Evolutionary conservation across 1,140 invertebrate genomes (phyloP).

Genomic region (Drosophila repleta): DNA sequence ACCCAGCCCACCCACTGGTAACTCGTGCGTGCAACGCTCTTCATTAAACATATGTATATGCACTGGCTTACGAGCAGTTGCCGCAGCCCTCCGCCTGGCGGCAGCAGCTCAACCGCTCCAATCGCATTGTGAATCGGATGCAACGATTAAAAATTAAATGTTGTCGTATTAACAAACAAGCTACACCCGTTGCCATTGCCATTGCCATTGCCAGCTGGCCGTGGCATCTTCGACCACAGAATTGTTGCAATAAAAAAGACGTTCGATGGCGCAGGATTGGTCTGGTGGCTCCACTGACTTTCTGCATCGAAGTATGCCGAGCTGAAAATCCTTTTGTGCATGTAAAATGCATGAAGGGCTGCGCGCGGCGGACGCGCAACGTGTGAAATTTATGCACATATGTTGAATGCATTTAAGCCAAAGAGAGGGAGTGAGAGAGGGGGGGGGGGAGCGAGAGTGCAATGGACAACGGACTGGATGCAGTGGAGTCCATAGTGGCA

Average conservation of each 20-base stretch:
- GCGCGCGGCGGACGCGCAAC: constrained; percentile 51
- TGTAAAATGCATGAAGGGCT: constrained; percentile 69
- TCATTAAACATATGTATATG: constrained; percentile 77
- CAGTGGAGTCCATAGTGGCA: background rate
- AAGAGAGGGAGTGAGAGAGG: background rate
- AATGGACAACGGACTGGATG: background rate
- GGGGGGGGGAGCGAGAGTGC: background rate
- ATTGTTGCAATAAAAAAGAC: constrained; percentile 31
- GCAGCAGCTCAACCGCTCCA: constrained; percentile 19
- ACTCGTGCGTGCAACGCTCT: constrained; percentile 63
- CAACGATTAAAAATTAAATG: constrained; percentile 80
- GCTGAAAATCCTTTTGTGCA: constrained; percentile 71
- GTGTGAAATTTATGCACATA: constrained; percentile 81
- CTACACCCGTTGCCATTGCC: constrained; percentile 44
- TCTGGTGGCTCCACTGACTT: constrained; percentile 2
- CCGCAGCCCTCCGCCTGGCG: background rate
- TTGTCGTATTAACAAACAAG: constrained; percentile 78
- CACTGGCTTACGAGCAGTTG: constrained; percentile 52
- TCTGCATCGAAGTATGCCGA: constrained; percentile 15
- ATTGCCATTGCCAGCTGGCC: constrained; percentile 29
- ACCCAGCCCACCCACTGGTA: constrained; percentile 21
- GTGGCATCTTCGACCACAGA: constrained; percentile 41
- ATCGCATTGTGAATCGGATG: constrained; percentile 56
- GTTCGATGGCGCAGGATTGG: background rate
- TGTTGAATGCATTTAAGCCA: constrained; percentile 67